phyloP scores from a whole-genome alignment of 2,113 vertebrate genomes.

The Canis aureus region DNA sequence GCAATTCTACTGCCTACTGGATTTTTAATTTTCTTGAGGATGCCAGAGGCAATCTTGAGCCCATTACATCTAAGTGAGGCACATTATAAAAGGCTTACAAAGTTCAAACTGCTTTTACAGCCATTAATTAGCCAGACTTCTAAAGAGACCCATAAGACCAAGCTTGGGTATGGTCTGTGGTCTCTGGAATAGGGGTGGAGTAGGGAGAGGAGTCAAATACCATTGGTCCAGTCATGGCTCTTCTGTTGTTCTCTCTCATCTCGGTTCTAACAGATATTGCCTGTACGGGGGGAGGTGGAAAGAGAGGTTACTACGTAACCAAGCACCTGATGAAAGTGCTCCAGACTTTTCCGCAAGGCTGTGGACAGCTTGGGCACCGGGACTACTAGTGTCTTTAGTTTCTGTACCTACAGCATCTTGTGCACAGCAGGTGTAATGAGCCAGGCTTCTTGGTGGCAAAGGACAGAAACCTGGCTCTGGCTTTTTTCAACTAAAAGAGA shows the following conservation, averaged over 20 bases:
- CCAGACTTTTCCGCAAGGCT: background rate
- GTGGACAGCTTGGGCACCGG: background rate
- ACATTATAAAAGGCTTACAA: constrained; percentile 71
- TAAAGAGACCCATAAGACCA: constrained; percentile 55
- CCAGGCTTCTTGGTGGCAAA: background rate
- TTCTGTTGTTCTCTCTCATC: background rate
- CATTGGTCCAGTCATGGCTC: background rate
- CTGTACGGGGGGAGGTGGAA: background rate
- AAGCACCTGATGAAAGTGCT: background rate
- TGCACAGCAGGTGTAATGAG: background rate
- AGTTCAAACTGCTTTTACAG: constrained; percentile 71
- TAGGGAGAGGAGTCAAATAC: background rate
- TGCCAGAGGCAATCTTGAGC: constrained; percentile 78
- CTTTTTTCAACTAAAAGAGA: background rate
- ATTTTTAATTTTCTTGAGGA: constrained; percentile 80
- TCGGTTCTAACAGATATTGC: background rate
- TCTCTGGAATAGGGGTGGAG: background rate
- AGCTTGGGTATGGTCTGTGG: constrained; percentile 1
- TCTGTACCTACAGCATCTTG: background rate
- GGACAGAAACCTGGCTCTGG: background rate
- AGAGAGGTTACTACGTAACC: background rate
- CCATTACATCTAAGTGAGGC: constrained; percentile 76
- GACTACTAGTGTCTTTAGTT: background rate
- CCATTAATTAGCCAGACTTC: constrained; percentile 78
- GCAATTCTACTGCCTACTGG: constrained; percentile 69